Evolutionary conservation across 2,113 vertebrate species (phyloP).

Genomic region (Lampris incognitus): DNA sequence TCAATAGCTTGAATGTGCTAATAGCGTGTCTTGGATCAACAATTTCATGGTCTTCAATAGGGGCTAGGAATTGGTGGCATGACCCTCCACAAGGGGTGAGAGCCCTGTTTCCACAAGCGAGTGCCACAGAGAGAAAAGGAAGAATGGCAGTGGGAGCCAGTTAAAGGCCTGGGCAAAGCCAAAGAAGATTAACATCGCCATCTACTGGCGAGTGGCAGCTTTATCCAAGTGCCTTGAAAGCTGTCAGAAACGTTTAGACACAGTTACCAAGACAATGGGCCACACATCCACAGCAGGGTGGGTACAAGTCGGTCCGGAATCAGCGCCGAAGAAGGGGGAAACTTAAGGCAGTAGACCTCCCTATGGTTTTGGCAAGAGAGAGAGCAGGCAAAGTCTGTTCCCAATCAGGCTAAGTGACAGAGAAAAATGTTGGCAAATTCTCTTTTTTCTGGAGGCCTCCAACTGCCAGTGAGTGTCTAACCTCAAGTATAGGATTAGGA

Average conservation of each 20-base stretch:
- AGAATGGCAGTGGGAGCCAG: conserved; percentile 30
- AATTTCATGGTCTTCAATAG: conserved; percentile 82
- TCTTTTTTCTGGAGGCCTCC: conserved; percentile 57
- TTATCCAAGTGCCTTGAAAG: conserved; percentile 66
- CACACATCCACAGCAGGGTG: conserved; percentile 66
- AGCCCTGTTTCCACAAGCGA: conserved; percentile 61
- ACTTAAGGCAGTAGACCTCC: conserved; percentile 45
- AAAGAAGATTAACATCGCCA: conserved; percentile 85
- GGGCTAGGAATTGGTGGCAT: conserved; percentile 80
- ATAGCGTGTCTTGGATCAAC: conserved; percentile 83
- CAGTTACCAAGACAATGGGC: conserved; percentile 75
- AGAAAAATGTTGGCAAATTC: conserved; percentile 71
- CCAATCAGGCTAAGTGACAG: conserved; percentile 68
- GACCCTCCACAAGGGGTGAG: conserved; percentile 77
- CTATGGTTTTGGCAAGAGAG: conserved; percentile 44
- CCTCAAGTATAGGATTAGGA: conserved; percentile 53
- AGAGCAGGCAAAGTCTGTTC: conserved; percentile 54
- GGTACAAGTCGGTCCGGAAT: conserved; percentile 77
- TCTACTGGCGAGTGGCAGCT: conserved; percentile 80
- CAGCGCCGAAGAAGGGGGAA: conserved; percentile 61
- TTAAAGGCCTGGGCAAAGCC: conserved; percentile 36
- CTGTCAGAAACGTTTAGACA: conserved; percentile 82
- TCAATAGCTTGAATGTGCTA: conserved; percentile 79
- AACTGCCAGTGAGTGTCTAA: conserved; percentile 55
- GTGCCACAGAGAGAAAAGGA: conserved; percentile 53